Evolutionary conservation across 2,888 invertebrate genomes (phyloP).

Genomic region (Hybos culiciformis): DNA sequence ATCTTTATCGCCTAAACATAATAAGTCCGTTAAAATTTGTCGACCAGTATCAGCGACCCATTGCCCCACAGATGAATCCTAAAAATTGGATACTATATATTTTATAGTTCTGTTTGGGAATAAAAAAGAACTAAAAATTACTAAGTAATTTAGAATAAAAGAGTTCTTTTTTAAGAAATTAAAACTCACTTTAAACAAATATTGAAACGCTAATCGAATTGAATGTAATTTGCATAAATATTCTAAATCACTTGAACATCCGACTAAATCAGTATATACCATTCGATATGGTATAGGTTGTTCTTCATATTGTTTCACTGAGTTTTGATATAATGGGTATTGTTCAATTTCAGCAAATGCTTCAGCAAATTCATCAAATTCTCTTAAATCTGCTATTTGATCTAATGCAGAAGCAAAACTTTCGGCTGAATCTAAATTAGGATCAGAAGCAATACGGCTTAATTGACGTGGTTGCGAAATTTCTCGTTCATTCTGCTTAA

Average conservation of each 20-base stretch:
- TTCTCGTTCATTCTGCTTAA: slow-evolving; percentile 36
- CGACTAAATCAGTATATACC: slow-evolving; percentile 72
- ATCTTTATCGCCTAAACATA: slow-evolving; percentile 85
- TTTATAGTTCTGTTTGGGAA: too few species aligned
- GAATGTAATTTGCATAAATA: slow-evolving; percentile 94
- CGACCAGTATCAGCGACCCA: slow-evolving; percentile 84
- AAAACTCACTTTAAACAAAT: slow-evolving; percentile 47
- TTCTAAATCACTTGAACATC: slow-evolving; percentile 82
- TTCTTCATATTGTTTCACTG: slow-evolving; percentile 65
- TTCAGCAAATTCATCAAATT: slow-evolving; percentile 76
- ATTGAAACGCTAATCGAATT: slow-evolving; percentile 73
- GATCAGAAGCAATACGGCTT: slow-evolving; percentile 33
- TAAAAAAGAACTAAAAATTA: not conserved
- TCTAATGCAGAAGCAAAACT: slow-evolving; percentile 95
- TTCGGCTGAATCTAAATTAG: slow-evolving; percentile 77
- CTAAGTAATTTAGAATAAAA: not conserved
- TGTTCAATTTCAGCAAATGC: slow-evolving; percentile 63
- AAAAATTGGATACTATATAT: too few species aligned
- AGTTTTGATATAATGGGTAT: slow-evolving; percentile 72
- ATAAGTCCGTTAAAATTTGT: slow-evolving; percentile 74
- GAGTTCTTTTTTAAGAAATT: not conserved
- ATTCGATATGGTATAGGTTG: slow-evolving; percentile 41
- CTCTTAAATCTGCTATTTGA: slow-evolving; percentile 74
- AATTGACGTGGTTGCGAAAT: slow-evolving; percentile 22
- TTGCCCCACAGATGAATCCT: slow-evolving; percentile 48